These are phyloP conservation scores for Nephrotoma flavescens DNA, from an alignment of 2,888 invertebrate species.

Conservation along the genomic window DNA sequence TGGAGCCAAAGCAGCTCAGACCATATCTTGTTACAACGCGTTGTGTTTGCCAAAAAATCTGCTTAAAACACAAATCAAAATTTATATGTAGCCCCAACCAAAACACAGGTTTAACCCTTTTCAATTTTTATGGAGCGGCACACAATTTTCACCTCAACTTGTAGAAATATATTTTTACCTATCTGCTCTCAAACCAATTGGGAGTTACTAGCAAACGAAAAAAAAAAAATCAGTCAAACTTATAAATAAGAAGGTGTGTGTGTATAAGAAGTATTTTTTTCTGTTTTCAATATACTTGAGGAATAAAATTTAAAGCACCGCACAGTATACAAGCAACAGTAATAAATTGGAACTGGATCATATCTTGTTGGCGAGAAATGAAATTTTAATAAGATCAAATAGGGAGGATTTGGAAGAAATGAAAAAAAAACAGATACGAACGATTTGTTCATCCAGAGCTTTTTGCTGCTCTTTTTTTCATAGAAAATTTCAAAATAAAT, in stretches of 20 bases:
- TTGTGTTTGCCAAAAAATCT: background rate
- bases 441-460: background rate
- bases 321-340: background rate
- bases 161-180: background rate
- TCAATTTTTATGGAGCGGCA: background rate
- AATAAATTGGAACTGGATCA: slow-evolving; percentile 4
- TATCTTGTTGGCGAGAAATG: background rate
- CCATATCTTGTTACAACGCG: background rate
- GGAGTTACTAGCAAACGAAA: background rate
- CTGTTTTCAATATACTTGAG: background rate
- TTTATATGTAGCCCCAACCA: background rate
- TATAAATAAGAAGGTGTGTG: background rate
- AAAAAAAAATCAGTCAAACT: background rate
- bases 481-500: too few species aligned
- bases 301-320: background rate
- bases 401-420: background rate
- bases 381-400: slow-evolving; percentile 5
- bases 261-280: background rate
- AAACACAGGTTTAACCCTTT: background rate
- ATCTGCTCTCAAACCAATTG: background rate
- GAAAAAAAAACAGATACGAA: background rate
- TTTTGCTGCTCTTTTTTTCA: background rate
- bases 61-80: background rate
- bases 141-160: background rate
- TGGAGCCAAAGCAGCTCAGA: background rate